Percentiles rank a stretch among this genome's conserved stretches.
Conservation (phyloP, 2,888 invertebrate genomes). For the Adelognathus sp. region DNA sequence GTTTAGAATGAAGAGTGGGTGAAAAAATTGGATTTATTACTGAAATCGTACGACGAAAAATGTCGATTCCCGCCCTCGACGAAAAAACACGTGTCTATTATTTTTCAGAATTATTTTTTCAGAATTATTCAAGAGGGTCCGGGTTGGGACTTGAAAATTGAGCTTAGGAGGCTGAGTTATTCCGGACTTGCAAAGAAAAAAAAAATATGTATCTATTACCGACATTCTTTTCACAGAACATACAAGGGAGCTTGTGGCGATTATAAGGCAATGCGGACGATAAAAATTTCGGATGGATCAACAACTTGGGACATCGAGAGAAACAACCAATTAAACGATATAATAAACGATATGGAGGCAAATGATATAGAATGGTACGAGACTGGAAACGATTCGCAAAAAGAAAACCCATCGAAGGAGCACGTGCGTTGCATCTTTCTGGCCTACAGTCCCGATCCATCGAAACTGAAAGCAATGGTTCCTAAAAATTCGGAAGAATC, state of each 20-base stretch:
- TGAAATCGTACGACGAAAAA: too few species aligned
- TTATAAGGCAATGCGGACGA: constrained; percentile 88
- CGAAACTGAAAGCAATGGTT: constrained; percentile 64
- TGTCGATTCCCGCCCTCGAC: too few species aligned
- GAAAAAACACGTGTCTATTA: too few species aligned
- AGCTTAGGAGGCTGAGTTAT: too few species aligned
- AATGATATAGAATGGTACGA: constrained; percentile 85
- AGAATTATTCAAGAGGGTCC: too few species aligned
- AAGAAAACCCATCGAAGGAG: constrained; percentile 85
- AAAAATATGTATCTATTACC: too few species aligned
- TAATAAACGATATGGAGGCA: constrained; percentile 84
- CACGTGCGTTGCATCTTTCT: constrained; percentile 87
- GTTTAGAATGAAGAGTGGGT: too few species aligned
- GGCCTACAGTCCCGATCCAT: constrained; percentile 89
- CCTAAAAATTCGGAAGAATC: constrained; percentile 61
- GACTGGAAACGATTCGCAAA: constrained; percentile 71
- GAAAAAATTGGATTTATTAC: too few species aligned
- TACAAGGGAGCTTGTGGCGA: constrained; percentile 86
- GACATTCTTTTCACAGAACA: constrained; percentile 76
- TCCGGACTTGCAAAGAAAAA: too few species aligned
- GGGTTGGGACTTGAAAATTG: too few species aligned
- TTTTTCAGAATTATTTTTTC: too few species aligned
- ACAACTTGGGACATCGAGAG: constrained; percentile 90
- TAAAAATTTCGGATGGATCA: constrained; percentile 81
- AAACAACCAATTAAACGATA: constrained; percentile 84